These are phyloP conservation scores for Phortica variegata DNA, from an alignment of 1,140 invertebrate genomes.

Conservation along the genomic window DNA sequence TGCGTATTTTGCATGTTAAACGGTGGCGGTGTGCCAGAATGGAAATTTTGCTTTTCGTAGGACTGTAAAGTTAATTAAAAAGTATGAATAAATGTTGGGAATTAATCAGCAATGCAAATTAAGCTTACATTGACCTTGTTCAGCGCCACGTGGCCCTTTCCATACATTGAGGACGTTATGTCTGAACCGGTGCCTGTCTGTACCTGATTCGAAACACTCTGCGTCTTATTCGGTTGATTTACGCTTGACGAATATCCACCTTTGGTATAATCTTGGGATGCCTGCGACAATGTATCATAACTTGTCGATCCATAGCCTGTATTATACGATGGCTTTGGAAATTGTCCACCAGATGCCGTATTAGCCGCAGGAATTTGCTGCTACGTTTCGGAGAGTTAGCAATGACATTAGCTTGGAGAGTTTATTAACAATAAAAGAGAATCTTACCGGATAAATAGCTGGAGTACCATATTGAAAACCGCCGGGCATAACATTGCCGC, in stretches of 20 bases:
- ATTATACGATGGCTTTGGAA: conserved; percentile 68
- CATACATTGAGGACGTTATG: conserved; percentile 69
- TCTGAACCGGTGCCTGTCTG: conserved; percentile 65
- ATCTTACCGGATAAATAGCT: conserved; percentile 67
- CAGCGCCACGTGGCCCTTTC: conserved; percentile 71
- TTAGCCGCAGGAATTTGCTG: conserved; percentile 68
- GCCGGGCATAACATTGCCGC: conserved; percentile 67
- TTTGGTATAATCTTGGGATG: conserved; percentile 64
- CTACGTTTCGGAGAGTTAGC: too few species aligned
- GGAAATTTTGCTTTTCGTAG: conserved; percentile 82
- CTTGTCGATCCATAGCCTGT: conserved; percentile 66
- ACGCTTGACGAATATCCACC: conserved; percentile 60
- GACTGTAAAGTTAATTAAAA: conserved; percentile 60
- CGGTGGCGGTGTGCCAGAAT: conserved; percentile 79
- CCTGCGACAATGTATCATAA: conserved; percentile 66
- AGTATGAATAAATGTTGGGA: conserved; percentile 3
- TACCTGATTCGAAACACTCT: conserved; percentile 60
- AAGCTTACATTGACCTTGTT: conserved; percentile 71
- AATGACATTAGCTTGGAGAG: too few species aligned
- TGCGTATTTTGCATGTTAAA: conserved; percentile 74
- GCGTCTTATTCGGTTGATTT: conserved; percentile 60
- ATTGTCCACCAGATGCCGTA: conserved; percentile 66
- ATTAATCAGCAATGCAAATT: background rate
- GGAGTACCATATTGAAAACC: conserved; percentile 75
- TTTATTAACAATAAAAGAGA: background rate